Conservation (phyloP, 2,888 invertebrate species). For the Morpho achilles region DNA sequence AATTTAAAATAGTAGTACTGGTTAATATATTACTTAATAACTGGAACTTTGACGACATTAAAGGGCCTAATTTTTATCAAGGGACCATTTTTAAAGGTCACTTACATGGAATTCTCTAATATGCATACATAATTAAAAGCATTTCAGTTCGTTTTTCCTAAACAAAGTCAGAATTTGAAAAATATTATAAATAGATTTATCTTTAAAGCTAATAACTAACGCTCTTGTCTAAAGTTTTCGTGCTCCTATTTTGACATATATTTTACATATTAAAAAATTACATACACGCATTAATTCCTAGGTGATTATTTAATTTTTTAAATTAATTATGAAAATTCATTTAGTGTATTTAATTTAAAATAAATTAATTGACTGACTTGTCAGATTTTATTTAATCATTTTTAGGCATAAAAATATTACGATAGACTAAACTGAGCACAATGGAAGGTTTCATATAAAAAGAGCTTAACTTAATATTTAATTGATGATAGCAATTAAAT, state of each 20-base stretch:
- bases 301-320: constrained; percentile 11
- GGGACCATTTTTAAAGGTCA: too few relatives aligned
- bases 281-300: constrained; percentile 13
- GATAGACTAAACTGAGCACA: constrained; percentile 8
- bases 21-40: too few relatives aligned
- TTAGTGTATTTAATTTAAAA: constrained; percentile 22
- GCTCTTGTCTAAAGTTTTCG: background rate
- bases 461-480: too few relatives aligned
- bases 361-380: constrained; percentile 29
- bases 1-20: too few relatives aligned
- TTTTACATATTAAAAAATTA: constrained; percentile 19
- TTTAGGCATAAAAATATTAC: constrained; percentile 17
- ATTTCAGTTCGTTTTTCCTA: background rate
- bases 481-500: too few relatives aligned
- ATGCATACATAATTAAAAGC: too few relatives aligned
- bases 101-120: too few relatives aligned
- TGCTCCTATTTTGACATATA: constrained; percentile 16
- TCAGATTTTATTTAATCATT: constrained; percentile 16
- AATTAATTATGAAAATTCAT: constrained; percentile 19
- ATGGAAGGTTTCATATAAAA: background rate
- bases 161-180: constrained; percentile 1
- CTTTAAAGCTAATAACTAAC: background rate
- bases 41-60: too few relatives aligned
- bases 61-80: too few relatives aligned
- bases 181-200: background rate